Conservation (phyloP, 2,888 invertebrate genomes). For the Chrysomela aeneicollis region DNA sequence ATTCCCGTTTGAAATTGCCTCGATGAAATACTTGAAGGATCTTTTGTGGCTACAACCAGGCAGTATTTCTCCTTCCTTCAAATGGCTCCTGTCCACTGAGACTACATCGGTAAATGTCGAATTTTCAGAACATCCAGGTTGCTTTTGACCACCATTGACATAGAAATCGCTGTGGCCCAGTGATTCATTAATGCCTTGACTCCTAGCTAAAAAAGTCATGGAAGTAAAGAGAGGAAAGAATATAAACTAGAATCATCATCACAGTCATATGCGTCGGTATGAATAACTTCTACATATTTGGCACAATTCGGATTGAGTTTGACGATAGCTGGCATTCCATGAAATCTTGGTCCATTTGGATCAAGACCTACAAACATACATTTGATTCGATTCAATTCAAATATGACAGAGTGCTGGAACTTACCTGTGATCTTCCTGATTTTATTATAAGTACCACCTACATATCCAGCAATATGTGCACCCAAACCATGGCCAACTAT, state of each 20-base stretch:
- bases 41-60: slow-evolving; percentile 61
- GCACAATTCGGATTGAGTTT: slow-evolving; percentile 66
- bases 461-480: slow-evolving; percentile 65
- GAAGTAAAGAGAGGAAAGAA: too few species aligned
- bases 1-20: slow-evolving; percentile 52
- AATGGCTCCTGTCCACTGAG: slow-evolving; percentile 48
- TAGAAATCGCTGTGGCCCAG: slow-evolving; percentile 60
- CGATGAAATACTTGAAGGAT: slow-evolving; percentile 60
- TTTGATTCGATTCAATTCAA: too few species aligned
- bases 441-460: slow-evolving; percentile 56
- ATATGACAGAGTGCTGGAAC: too few species aligned
- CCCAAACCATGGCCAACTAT: slow-evolving; percentile 65
- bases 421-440: slow-evolving; percentile 57
- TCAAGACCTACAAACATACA: slow-evolving; percentile 63
- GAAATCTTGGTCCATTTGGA: slow-evolving; percentile 68
- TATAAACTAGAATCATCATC: slow-evolving; percentile 18
- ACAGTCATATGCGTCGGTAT: slow-evolving; percentile 63
- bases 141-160: slow-evolving; percentile 56
- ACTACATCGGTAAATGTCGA: slow-evolving; percentile 46
- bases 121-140: slow-evolving; percentile 58
- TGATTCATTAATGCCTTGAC: slow-evolving; percentile 56
- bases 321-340: slow-evolving; percentile 63
- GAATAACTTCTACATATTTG: slow-evolving; percentile 67
- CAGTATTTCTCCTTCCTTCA: slow-evolving; percentile 55
- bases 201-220: slow-evolving; percentile 47